Conservation (phyloP, 2,888 invertebrate genomes). For the Hirtodrosophila duncani region DNA sequence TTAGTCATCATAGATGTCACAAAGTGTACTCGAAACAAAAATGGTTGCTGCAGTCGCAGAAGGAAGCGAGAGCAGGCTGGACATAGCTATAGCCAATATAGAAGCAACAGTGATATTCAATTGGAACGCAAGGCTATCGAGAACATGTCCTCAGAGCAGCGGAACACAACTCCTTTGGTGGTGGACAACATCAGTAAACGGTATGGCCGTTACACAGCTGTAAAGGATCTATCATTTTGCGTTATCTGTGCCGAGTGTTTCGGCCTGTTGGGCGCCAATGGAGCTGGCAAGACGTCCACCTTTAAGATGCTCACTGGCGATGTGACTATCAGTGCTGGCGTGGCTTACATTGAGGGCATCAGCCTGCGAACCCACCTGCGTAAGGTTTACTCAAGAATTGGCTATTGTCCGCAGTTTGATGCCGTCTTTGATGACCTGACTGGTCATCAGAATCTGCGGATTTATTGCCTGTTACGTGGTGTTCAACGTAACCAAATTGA, state of each 20-base stretch:
- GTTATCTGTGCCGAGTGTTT: constrained; percentile 84
- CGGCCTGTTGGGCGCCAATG: constrained; percentile 88
- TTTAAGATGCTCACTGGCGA: constrained; percentile 93
- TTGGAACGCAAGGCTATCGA: constrained; percentile 80
- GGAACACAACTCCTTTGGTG: constrained; percentile 79
- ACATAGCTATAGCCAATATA: constrained; percentile 55
- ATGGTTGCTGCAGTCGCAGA: background rate
- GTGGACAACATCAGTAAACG: constrained; percentile 84
- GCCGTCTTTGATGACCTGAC: constrained; percentile 84
- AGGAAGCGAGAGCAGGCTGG: constrained; percentile 13
- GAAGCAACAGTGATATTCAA: constrained; percentile 75
- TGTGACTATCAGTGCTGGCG: constrained; percentile 83
- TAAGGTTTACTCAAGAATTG: constrained; percentile 81
- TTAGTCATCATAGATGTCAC: constrained; percentile 78
- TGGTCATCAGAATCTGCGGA: constrained; percentile 82
- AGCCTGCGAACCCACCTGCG: constrained; percentile 80
- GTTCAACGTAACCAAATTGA: constrained; percentile 76
- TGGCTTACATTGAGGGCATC: constrained; percentile 82
- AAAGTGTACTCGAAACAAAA: background rate
- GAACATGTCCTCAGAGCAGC: constrained; percentile 73
- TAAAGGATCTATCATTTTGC: constrained; percentile 84
- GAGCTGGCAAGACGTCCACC: constrained; percentile 90
- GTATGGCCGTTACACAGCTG: constrained; percentile 86
- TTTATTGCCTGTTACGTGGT: constrained; percentile 82
- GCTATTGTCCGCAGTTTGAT: constrained; percentile 87